Evolutionary conservation across 2,797 vertebrate species (phyloP), one percentile per base, ranked within the genome.

Genomic region (Malurus splendens): DNA sequence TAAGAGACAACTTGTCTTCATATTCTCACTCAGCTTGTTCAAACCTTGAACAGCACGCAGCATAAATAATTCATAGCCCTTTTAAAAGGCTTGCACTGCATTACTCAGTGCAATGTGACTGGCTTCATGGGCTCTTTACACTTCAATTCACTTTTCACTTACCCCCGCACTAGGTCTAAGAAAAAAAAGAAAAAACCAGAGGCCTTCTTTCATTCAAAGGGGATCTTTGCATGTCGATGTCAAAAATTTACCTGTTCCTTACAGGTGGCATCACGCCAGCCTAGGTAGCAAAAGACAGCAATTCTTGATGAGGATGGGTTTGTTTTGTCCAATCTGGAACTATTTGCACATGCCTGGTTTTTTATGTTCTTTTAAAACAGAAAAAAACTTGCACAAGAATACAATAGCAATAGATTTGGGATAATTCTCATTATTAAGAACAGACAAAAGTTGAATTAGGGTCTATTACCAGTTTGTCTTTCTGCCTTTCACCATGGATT

Each of bases 401-500:
- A 80, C 74, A 86, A 93, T 79, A 93, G 76, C 18, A 41, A 71
- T 11, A 87, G 86, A 91, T 65, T 33, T 14, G 61, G 88, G 78
- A 64, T 88, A 77, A 94, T 79, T 92, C 85, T 82, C 87, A 71
- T 93, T 82, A 76, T 51, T 51, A 87, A 89, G 87, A 82, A 74
- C 65, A 94, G 85, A 95, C 60, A 83, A 83, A 92, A 90, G 76
- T 85, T 78, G 70, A 95, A 95, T 93, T 27, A 73, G 22, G 48
- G 52, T 87, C 87, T 82, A 73, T 97, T 96, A 99, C 99, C 99
- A 99, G 98, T 96, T 99, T 99, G 97, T 99, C 99, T 94, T 98
- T 99, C 92, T 99, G 98, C 71, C 99, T 98, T 96, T 99, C 99
- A 44, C 99, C 99, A 57, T 98, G 98, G 97, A 99, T 99, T 94